A percentile compares a stretch with the other conserved stretches of the same genome.
These are phyloP conservation scores for Cettia cetti DNA, from an alignment of 2,113 vertebrate species.

Conservation along the genomic window DNA sequence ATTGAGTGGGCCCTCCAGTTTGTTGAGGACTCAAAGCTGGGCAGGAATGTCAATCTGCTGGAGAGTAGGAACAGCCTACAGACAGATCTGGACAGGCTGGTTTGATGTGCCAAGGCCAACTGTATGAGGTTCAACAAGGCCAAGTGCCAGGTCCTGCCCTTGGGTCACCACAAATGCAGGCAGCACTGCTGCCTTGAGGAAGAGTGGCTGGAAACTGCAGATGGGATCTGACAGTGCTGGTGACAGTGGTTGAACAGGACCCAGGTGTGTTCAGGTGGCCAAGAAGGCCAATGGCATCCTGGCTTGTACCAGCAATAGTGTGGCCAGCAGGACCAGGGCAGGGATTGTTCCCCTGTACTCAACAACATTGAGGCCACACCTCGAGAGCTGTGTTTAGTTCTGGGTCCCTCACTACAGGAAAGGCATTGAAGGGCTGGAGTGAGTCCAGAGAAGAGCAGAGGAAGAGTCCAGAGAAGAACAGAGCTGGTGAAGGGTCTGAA, in stretches of 20 bases:
- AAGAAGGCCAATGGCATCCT: background rate
- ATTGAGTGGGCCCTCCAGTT: background rate
- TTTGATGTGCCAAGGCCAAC: too few species aligned
- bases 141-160: too few species aligned
- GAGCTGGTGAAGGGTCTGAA: background rate
- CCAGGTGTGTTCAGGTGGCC: background rate
- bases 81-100: background rate
- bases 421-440: background rate
- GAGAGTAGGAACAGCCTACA: background rate
- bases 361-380: rapidly evolving
- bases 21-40: background rate
- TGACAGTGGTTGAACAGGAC: background rate
- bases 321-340: background rate
- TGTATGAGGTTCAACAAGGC: too few species aligned
- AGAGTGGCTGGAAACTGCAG: background rate
- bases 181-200: background rate
- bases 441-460: background rate
- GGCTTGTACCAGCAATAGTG: background rate
- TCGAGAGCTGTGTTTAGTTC: rapidly evolving
- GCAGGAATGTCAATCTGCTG: background rate
- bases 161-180: background rate
- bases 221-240: background rate
- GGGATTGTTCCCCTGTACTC: background rate
- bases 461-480: rapidly evolving
- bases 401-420: rapidly evolving